Base-by-base conservation (phyloP, 2,888 invertebrate genomes). In the Adelognathus sp. region DNA sequence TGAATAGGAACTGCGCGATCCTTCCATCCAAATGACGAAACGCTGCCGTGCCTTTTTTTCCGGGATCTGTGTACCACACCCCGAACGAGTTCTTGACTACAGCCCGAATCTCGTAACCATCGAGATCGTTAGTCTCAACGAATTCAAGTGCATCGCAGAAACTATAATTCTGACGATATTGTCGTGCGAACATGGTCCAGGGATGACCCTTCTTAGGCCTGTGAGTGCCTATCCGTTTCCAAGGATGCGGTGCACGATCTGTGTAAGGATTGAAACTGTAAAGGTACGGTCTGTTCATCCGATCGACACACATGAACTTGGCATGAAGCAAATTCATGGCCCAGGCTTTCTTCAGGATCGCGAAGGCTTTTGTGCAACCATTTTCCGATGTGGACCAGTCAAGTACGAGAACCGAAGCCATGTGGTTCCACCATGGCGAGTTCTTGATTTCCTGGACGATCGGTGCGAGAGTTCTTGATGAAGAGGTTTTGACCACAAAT, bases 231-330 rank as follows among this genome's bases (percentile, higher is more conserved):
- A 33, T 31, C 3, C 61, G 46, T 50, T 52, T 29, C 85, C 84
- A 85, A n/a, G 52, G 11, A 3, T 52, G 7, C 2, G 79, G 67
- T 1, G 79, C 66, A 2, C 18, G 7, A 2, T 64, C 52, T 1
- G 64, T 72, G 72, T 69, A 84, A 5, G 82, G 85, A 63, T 83
- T 80, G 70, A 60, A 84, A 5, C 76, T 76, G 54, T 82, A 83
- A 14, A 79, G 31, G 1, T 41, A 41, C 4, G 64, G 18, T 3
- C 16, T 58, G 4, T 70, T 54, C 1, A 6, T 31, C 2, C 64
- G 24, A 27, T 80, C 50, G 2, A 60, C 6, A 50, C 85, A 85
- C 2, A 80, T 39, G 39, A 77, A 85, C 1, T 60, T 52, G 6
- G 76, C 77, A 2, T 69, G 18, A 4, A 82, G 61, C 2, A 84